phyloP scores from a whole-genome alignment of 2,797 vertebrate genomes.

The Brachyalestes nurse region DNA sequence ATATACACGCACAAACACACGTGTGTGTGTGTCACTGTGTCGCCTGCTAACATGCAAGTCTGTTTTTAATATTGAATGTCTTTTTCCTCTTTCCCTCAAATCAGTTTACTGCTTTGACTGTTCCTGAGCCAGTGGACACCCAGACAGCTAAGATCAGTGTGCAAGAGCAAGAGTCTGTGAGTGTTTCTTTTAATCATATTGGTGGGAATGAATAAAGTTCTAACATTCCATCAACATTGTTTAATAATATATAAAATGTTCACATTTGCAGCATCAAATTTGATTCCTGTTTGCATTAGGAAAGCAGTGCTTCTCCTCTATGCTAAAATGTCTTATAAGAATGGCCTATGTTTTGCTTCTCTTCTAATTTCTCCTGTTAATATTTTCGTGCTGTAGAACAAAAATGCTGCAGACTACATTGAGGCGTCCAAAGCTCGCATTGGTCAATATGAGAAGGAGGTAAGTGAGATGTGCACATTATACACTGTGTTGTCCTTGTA shows the following conservation, averaged over 20 bases:
- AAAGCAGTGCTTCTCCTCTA: no score
- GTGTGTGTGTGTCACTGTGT: no score
- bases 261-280: no score
- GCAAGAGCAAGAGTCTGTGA: constrained; percentile 90
- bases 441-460: constrained; percentile 78
- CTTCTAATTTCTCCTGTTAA: not conserved
- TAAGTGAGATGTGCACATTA: constrained; percentile 58
- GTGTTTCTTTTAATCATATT: constrained; percentile 60
- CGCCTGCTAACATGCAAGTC: no score
- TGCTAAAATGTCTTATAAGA: no score
- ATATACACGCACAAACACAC: no score
- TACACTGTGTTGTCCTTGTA: not conserved
- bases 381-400: constrained; percentile 68
- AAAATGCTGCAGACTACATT: constrained; percentile 75
- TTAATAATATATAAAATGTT: no score
- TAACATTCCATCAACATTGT: no score
- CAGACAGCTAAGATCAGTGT: constrained; percentile 78
- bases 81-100: not conserved
- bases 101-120: constrained; percentile 84
- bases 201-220: no score
- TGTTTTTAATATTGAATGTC: not conserved
- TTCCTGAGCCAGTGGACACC: constrained; percentile 90
- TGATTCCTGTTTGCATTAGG: no score
- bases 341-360: not conserved
- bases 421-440: constrained; percentile 85